Evolutionary conservation across 92 coral and sea anemone species (phyloP), one percentile per base, ranked within the genome.

Genomic region (Phymanthus crucifer): DNA sequence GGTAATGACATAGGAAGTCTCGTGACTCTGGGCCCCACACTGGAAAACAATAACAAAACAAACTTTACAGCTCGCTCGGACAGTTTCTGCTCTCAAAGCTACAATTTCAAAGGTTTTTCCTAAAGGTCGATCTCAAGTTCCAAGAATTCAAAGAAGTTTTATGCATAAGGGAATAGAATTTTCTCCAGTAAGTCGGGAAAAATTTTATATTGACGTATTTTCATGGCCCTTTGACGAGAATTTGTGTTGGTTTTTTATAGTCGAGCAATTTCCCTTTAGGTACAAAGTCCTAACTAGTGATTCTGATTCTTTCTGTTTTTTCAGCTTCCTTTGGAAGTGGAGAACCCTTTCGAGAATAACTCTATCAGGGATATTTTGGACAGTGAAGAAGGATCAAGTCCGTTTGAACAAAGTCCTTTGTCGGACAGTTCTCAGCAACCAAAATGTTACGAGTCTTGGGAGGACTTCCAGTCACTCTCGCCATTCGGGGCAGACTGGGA

Each of bases 21-120:
- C 99, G 99, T 96, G 99, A 96, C 91, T 83, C 85, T 78, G 80
- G 78, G 92, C 81, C 27, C 82, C 89, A 81, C 87, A 89, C 86
- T 92, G 35, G 86, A 93, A 93, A 96, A 96, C 99, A 96, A 96
- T 93, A 96, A 96, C 99, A 96, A 95, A 96, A 85, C 85, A 78
- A 81, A 93, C 80, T 19, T 40, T 80, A 31, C 38, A 23, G 38
- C 58, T 57, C 43, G 77, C 66, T 58, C 75, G 66, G 50, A 27
- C 68, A 79, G 74, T 67, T 79, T 79, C 75, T 79, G 75, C 69
- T 79, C 32, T 79, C 48, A 70, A n/a, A 43, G 75, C 75, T 67
- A 47, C 67, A 79, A 67, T 40, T 70, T 79, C 34, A 35, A 32
- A 24, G 65, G 35, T 31, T 64, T 67, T 79, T 48, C 31, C 26